A percentile compares a stretch with the other conserved stretches of the same genome.
phyloP scores from a whole-genome alignment of 2,797 vertebrate genomes.

The Argya squamiceps region DNA sequence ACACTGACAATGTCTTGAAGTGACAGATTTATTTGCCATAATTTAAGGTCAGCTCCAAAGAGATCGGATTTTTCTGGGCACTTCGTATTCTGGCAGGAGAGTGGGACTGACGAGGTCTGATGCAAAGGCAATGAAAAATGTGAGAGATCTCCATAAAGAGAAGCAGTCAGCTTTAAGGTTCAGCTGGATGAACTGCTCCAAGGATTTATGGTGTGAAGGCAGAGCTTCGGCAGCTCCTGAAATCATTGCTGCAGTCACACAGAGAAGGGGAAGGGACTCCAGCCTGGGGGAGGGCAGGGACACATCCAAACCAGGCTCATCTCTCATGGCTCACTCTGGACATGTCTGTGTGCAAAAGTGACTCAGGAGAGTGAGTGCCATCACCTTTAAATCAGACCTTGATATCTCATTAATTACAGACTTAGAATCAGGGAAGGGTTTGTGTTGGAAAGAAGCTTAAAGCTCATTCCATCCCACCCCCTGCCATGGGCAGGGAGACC shows the following conservation, averaged over 20 bases:
- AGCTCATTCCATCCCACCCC: accelerated
- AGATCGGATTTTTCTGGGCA: neutral
- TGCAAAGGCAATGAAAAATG: conserved; percentile 30
- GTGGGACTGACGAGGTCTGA: neutral
- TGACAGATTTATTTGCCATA: neutral
- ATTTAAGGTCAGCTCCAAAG: conserved; percentile 9
- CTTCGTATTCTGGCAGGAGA: neutral
- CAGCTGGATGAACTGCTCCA: neutral
- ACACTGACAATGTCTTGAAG: neutral
- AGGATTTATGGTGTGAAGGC: conserved; percentile 17
- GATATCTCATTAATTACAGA: neutral
- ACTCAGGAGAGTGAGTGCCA: neutral
- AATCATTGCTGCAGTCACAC: neutral
- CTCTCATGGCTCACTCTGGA: accelerated
- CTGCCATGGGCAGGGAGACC: neutral
- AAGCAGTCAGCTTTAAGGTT: conserved; percentile 25
- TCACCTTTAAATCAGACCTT: neutral
- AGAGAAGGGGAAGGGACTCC: neutral
- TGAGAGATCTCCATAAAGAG: conserved; percentile 1
- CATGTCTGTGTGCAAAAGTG: neutral
- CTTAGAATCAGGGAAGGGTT: neutral
- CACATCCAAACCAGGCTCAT: neutral
- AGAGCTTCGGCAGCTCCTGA: accelerated
- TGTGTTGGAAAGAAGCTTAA: neutral
- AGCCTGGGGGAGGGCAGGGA: neutral